Evolutionary conservation across 2,888 invertebrate species (phyloP).

Genomic region (Megastigmus dorsalis): DNA sequence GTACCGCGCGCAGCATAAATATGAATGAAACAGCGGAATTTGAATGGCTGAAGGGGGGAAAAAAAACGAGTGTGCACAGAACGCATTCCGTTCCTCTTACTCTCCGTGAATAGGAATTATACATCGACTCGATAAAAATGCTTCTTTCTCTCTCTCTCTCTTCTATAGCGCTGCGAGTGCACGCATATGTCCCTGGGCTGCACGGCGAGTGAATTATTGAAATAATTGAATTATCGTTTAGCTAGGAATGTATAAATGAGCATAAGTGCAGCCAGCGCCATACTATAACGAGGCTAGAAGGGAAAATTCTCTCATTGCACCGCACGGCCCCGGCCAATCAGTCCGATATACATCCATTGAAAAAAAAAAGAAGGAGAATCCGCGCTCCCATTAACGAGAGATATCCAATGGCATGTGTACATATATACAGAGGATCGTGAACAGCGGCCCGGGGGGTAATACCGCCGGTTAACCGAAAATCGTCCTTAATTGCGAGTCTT

Average conservation of each 20-base stretch:
- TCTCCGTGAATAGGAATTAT: background rate
- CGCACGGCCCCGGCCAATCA: background rate
- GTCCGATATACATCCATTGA: slow-evolving; percentile 28
- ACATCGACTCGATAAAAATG: background rate
- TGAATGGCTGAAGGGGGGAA: too few relatives aligned
- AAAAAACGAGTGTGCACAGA: too few relatives aligned
- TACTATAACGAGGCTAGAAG: slow-evolving; percentile 41
- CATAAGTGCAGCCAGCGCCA: slow-evolving; percentile 16
- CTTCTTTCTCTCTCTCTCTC: too few relatives aligned
- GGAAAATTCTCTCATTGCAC: background rate
- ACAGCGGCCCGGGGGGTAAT: background rate
- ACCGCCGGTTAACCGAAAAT: slow-evolving; percentile 18
- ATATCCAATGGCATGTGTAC: background rate
- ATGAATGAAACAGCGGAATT: too few relatives aligned
- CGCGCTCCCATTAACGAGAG: slow-evolving; percentile 25
- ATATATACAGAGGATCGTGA: background rate
- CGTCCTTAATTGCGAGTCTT: background rate
- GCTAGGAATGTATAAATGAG: slow-evolving; percentile 37
- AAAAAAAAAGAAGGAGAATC: too few relatives aligned
- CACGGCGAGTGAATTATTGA: slow-evolving; percentile 25
- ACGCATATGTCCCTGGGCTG: background rate
- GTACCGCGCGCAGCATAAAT: too few relatives aligned
- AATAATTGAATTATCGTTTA: slow-evolving; percentile 26
- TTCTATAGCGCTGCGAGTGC: too few relatives aligned
- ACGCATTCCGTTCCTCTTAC: background rate